These are phyloP conservation scores for Chalcis sispes DNA, from an alignment of 2,888 invertebrate species.

Conservation along the genomic window DNA sequence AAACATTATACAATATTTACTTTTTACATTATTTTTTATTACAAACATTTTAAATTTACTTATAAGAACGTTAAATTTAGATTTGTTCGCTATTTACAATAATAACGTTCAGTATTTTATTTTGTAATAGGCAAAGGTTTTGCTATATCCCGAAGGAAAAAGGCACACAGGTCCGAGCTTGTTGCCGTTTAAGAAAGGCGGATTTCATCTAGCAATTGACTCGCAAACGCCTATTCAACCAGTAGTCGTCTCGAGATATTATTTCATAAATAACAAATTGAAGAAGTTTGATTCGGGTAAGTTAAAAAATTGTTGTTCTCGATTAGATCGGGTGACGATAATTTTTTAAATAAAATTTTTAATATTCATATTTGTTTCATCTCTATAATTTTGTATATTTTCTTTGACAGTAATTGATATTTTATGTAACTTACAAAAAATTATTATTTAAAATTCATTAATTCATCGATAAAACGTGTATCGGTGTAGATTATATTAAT, in stretches of 20 bases:
- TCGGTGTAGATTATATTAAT: too few species aligned
- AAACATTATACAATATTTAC: slow-evolving; percentile 49
- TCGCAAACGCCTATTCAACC: slow-evolving; percentile 92
- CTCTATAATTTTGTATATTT: too few species aligned
- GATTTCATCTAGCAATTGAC: slow-evolving; percentile 93
- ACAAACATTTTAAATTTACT: too few species aligned
- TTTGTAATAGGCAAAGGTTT: slow-evolving; percentile 82
- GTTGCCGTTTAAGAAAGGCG: slow-evolving; percentile 96
- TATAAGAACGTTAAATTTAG: too few species aligned
- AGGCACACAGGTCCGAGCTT: slow-evolving; percentile 86
- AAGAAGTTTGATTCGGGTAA: slow-evolving; percentile 83
- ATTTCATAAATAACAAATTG: slow-evolving; percentile 81
- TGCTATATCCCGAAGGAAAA: slow-evolving; percentile 96
- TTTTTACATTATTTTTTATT: too few species aligned
- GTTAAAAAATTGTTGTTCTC: not conserved
- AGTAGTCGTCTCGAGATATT: slow-evolving; percentile 90
- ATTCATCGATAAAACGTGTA: too few species aligned
- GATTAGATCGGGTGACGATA: too few species aligned
- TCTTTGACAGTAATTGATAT: too few species aligned
- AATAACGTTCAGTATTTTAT: slow-evolving; percentile 8
- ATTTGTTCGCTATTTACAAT: not conserved
- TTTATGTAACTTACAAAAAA: too few species aligned
- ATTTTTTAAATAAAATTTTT: too few species aligned
- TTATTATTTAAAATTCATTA: too few species aligned
- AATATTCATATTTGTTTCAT: too few species aligned